phyloP scores from a whole-genome alignment of 2,888 invertebrate species.

The Cinara cedri region DNA sequence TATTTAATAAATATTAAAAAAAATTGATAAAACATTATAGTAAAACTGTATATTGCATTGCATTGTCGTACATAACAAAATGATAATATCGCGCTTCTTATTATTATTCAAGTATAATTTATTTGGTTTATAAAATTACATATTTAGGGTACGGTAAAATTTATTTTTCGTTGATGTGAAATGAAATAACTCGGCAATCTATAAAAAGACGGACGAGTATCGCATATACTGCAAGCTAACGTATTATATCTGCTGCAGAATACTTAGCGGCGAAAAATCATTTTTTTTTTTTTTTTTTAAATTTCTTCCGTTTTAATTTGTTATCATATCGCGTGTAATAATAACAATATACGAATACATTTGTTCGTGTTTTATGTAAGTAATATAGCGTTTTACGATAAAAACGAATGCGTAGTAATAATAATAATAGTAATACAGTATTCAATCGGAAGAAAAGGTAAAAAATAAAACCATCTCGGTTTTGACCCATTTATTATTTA shows the following conservation, averaged over 20 bases:
- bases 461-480: neutral
- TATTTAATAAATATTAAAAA: too few species aligned
- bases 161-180: too few species aligned
- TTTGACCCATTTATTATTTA: neutral
- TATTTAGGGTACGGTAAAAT: too few species aligned
- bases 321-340: neutral
- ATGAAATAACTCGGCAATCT: conserved; percentile 3
- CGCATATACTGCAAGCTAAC: neutral
- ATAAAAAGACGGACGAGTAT: conserved; percentile 27
- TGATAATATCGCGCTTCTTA: too few species aligned
- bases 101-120: too few species aligned
- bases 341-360: neutral
- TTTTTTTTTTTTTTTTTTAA: conserved; percentile 1
- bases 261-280: conserved; percentile 18
- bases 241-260: neutral
- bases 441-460: neutral
- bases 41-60: too few species aligned
- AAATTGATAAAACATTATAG: too few species aligned
- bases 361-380: too few species aligned
- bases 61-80: too few species aligned
- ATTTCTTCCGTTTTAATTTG: too few species aligned
- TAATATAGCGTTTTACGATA: too few species aligned
- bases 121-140: too few species aligned
- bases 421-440: neutral
- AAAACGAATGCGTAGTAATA: neutral